These are phyloP conservation scores for Pristiophorus japonicus DNA, from an alignment of 2,113 vertebrate genomes.

Conservation along the genomic window DNA sequence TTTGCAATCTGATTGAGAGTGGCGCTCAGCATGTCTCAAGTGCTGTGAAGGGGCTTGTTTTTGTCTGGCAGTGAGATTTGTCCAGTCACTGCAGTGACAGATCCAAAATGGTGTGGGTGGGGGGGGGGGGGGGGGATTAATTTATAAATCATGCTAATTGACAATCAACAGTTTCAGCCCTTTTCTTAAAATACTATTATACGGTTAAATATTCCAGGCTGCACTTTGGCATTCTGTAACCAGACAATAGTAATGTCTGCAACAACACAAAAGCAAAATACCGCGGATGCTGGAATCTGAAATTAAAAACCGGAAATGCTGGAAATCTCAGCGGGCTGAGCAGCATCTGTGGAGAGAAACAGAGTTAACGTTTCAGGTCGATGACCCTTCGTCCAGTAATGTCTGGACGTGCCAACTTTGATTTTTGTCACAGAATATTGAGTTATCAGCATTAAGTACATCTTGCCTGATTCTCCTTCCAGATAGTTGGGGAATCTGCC, in stretches of 20 bases:
- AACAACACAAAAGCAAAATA: no score
- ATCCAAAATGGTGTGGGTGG: not conserved
- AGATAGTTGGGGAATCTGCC: not conserved
- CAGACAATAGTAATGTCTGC: not conserved
- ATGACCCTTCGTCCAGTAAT: no score
- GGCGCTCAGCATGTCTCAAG: not conserved
- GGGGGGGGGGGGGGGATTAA: not conserved
- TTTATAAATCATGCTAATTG: not conserved
- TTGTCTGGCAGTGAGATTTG: not conserved
- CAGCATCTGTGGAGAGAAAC: no score
- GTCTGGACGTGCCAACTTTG: not conserved
- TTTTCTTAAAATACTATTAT: not conserved
- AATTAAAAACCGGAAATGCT: no score
- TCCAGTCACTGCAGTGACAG: not conserved
- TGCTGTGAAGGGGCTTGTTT: not conserved
- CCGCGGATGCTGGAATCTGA: no score
- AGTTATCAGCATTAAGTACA: not conserved
- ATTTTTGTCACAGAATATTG: not conserved
- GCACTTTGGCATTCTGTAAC: not conserved
- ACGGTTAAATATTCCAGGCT: not conserved
- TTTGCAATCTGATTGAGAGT: slow-evolving; percentile 1
- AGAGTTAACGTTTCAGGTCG: no score
- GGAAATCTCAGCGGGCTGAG: no score
- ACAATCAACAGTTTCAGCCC: not conserved
- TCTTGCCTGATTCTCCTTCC: not conserved